Conservation (phyloP, 2,113 vertebrate genomes). For the Myanophis thanlyinensis region DNA sequence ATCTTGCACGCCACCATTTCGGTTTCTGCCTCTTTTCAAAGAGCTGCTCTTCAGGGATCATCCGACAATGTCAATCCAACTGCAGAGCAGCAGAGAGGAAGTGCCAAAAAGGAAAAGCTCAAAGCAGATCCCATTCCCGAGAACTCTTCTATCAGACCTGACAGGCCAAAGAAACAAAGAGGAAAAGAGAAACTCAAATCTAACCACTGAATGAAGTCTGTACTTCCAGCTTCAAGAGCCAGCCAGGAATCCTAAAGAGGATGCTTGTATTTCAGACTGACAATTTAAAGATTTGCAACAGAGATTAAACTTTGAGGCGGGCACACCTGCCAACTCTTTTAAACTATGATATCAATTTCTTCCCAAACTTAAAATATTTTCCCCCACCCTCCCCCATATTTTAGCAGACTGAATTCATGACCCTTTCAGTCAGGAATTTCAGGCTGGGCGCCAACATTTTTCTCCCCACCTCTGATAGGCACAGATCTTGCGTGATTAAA, state of each 20-base stretch:
- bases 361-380: not conserved
- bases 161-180: not conserved
- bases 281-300: constrained; percentile 46
- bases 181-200: too few species aligned
- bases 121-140: not conserved
- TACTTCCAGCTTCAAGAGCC: not conserved
- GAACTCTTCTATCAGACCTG: not conserved
- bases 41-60: not conserved
- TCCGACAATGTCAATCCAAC: not conserved
- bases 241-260: constrained; percentile 37
- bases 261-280: constrained; percentile 58
- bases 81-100: not conserved
- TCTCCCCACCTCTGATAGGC: not conserved
- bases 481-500: not conserved
- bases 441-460: not conserved
- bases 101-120: not conserved
- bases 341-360: not conserved
- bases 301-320: constrained; percentile 12
- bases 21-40: not conserved
- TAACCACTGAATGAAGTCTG: not conserved
- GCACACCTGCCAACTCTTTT: constrained; percentile 22
- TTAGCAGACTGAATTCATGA: not conserved
- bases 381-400: not conserved
- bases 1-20: not conserved
- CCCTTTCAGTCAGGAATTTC: not conserved